Evolutionary conservation across 1,140 invertebrate genomes (phyloP), one percentile per base, ranked within the genome.

Genomic region (Steinernema feltiae): DNA sequence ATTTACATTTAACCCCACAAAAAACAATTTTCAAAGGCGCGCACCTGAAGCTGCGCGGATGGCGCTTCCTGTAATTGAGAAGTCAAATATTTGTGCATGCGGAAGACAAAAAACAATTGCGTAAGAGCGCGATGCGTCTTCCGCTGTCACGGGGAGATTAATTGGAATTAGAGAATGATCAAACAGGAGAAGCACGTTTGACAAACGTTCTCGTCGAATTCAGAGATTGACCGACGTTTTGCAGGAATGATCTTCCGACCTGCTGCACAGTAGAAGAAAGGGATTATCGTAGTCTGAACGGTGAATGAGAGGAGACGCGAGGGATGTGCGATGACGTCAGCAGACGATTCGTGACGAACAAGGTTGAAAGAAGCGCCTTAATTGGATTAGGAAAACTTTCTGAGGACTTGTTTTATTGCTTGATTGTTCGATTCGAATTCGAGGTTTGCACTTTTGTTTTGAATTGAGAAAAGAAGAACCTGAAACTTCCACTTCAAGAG

Each of bases 41-140:
- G 41, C 7, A n/a, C n/a, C 41, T 46, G 7, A 46, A n/a, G n/a
- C n/a, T n/a, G n/a, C n/a, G n/a, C n/a, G n/a, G n/a, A n/a, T 46
- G 7, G 41, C 41, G 41, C 7, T 12, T 46, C n/a, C 41, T 7
- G 41, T 46, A 46, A 46, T 46, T 63, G 12, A 63, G 53, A 17
- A 27, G 7, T 63, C 53, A 63, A 63, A 63, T 63, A 63, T 63
- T 63, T 63, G 53, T 12, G 53, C 12, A 21, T 27, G 53, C 53
- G 53, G 53, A 63, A 63, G 53, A 63, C 53, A 63, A 63, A 63
- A 63, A 63, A 63, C 53, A 21, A 27, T 63, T 63, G 53, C 53
- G 53, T 21, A 63, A 12, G 24, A n/a, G 15, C n/a, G 53, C 53
- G 15, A 63, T 27, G 41, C 41, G 41, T 12, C 24, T 63, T 63